These are phyloP conservation scores for Bos indicus DNA, from an alignment of 2,113 vertebrate species.

Conservation along the genomic window DNA sequence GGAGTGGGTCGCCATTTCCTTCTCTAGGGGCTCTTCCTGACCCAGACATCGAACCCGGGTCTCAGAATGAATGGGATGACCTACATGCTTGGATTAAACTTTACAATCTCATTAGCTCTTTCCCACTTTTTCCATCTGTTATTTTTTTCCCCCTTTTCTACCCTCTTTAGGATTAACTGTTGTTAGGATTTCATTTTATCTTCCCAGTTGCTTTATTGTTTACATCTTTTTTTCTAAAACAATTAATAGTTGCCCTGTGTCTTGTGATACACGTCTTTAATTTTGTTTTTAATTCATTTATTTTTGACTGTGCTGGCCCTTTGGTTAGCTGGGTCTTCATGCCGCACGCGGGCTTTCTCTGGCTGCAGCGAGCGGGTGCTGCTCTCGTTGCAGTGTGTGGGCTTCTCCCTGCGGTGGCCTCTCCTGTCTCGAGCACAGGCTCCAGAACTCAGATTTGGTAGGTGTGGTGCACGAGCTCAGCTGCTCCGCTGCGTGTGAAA, in stretches of 20 bases:
- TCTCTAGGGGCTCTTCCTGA: not conserved
- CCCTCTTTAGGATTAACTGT: not conserved
- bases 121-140: not conserved
- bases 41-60: not conserved
- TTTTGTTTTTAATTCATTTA: fast-evolving
- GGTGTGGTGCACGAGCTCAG: not conserved
- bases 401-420: not conserved
- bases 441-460: fast-evolving
- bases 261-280: not conserved
- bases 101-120: not conserved
- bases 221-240: not conserved
- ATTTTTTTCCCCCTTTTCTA: not conserved
- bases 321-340: fast-evolving
- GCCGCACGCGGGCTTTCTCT: not conserved
- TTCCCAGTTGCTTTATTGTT: not conserved
- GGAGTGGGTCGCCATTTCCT: not conserved
- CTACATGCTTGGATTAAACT: not conserved
- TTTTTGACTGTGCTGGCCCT: fast-evolving
- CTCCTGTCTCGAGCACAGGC: fast-evolving
- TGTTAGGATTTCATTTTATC: not conserved
- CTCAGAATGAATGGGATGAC: not conserved
- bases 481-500: not conserved
- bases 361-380: not conserved
- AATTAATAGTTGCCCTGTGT: no score
- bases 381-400: fast-evolving